Percentiles rank a stretch among this genome's conserved stretches.
These are phyloP conservation scores for Apotomis betuletana DNA, from an alignment of 2,888 invertebrate species.

Conservation along the genomic window DNA sequence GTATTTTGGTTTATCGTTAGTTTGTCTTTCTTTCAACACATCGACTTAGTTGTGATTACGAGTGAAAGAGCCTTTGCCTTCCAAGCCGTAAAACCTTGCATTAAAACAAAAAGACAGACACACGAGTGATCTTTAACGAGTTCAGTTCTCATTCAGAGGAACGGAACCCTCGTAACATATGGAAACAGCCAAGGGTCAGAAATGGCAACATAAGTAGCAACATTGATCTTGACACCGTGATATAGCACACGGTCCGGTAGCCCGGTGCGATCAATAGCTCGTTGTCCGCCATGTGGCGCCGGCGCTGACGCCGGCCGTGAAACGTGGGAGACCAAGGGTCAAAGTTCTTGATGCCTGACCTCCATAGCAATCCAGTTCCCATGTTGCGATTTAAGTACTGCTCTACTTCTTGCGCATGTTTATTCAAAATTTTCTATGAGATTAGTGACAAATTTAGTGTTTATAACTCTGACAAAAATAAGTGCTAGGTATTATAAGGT, in stretches of 20 bases:
- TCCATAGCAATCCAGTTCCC: slow-evolving; percentile 58
- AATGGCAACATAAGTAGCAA: slow-evolving; percentile 43
- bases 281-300: slow-evolving; percentile 58
- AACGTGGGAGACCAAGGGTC: slow-evolving; percentile 66
- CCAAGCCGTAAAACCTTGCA: no score
- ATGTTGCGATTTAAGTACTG: slow-evolving; percentile 48
- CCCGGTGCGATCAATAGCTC: slow-evolving; percentile 64
- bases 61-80: no score
- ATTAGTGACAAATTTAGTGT: no score
- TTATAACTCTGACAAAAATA: no score
- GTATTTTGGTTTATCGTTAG: no score
- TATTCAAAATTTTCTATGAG: no score
- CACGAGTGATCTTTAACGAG: no score
- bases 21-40: no score
- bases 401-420: slow-evolving; percentile 1
- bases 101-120: no score
- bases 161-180: background rate
- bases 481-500: no score
- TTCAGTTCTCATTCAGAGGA: no score
- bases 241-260: slow-evolving; percentile 56
- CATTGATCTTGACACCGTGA: slow-evolving; percentile 65
- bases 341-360: slow-evolving; percentile 71
- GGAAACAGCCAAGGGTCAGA: slow-evolving; percentile 10
- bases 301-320: slow-evolving; percentile 66
- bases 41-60: no score